These are phyloP conservation scores for Chiridota heheva DNA, from an alignment of 35 echinoderm and acorn worm genomes.

Conservation along the genomic window DNA sequence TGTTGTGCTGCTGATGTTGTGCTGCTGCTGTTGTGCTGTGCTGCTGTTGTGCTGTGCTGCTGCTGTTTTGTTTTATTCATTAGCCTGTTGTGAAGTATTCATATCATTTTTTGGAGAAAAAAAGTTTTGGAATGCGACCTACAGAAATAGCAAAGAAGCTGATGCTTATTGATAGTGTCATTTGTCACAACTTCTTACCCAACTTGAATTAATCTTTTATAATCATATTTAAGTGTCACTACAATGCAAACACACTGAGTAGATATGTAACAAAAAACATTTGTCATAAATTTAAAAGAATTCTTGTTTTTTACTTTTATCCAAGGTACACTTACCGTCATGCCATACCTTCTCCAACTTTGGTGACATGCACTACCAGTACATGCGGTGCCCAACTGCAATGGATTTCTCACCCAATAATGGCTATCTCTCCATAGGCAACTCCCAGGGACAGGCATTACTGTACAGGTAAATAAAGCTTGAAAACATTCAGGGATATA, in stretches of 20 bases:
- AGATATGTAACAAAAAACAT: not conserved
- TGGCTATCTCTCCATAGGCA: slow-evolving; percentile 84
- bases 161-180: no score
- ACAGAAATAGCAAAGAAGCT: no score
- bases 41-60: no score
- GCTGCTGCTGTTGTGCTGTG: no score
- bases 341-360: slow-evolving; percentile 75
- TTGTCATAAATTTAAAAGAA: not conserved
- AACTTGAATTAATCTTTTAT: no score
- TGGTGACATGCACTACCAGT: slow-evolving; percentile 34
- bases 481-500: not conserved
- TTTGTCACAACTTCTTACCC: no score
- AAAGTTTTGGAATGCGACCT: no score
- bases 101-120: no score
- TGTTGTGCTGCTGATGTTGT: no score
- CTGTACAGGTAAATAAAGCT: slow-evolving; percentile 91
- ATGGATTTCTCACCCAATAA: slow-evolving; percentile 91
- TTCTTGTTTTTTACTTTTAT: not conserved
- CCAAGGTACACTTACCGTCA: slow-evolving; percentile 89
- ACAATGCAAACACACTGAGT: not conserved
- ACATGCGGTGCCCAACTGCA: slow-evolving; percentile 24
- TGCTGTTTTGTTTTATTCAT: no score
- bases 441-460: slow-evolving; percentile 66
- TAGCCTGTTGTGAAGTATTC: no score
- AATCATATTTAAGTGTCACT: not conserved